Conservation (phyloP, 2,888 invertebrate species). For the Thalpophila matura region DNA sequence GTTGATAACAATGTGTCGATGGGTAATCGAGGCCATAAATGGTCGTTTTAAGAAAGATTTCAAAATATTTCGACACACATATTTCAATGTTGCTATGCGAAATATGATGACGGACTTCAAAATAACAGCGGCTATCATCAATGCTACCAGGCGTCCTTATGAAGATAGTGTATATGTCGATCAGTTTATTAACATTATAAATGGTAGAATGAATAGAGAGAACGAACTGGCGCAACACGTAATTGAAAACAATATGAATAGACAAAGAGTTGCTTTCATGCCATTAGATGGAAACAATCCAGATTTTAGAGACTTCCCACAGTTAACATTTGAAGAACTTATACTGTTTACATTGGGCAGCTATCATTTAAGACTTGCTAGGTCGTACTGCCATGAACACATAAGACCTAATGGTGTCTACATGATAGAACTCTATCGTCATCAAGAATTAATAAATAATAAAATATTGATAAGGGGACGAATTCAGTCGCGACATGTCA, state of each 20-base stretch:
- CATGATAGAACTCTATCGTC: constrained; percentile 1
- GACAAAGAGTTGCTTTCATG: constrained; percentile 20
- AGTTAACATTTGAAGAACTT: constrained; percentile 2
- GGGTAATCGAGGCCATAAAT: constrained; percentile 9
- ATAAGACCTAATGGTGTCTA: neutral
- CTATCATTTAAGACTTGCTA: constrained; percentile 4
- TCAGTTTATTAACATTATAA: constrained; percentile 16
- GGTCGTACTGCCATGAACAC: constrained; percentile 10
- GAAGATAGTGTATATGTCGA: constrained; percentile 7
- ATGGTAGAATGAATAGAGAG: constrained; percentile 10
- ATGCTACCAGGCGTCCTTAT: constrained; percentile 14
- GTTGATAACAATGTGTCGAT: constrained; percentile 1
- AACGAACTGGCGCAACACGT: constrained; percentile 19
- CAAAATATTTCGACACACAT: constrained; percentile 12
- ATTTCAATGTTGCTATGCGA: constrained; percentile 15
- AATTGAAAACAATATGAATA: constrained; percentile 8
- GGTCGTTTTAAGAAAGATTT: constrained; percentile 20
- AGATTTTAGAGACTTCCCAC: constrained; percentile 5
- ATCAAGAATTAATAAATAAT: constrained; percentile 5
- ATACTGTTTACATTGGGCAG: constrained; percentile 7
- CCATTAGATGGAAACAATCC: constrained; percentile 4
- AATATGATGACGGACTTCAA: constrained; percentile 25
- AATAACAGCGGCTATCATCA: constrained; percentile 24
- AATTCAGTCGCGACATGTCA: constrained; percentile 1
- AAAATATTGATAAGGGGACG: constrained; percentile 1